Percentiles rank a stretch among this genome's conserved stretches.
These are phyloP conservation scores for Theristicus caerulescens DNA, from an alignment of 2,113 vertebrate genomes.

Conservation along the genomic window DNA sequence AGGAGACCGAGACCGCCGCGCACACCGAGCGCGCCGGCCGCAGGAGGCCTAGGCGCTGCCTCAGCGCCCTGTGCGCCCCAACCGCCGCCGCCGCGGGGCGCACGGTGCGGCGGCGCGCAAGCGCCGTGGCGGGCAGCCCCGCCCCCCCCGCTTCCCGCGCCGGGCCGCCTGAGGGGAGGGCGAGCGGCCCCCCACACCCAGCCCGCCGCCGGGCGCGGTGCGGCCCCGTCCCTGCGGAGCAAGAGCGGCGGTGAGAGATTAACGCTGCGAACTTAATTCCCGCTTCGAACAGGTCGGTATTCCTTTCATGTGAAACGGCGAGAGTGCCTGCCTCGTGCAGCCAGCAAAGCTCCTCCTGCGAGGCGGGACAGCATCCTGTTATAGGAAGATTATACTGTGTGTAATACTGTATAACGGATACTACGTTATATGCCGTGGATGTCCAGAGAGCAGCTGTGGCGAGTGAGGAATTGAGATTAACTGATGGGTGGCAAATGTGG, in stretches of 20 bases:
- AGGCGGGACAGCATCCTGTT: no score
- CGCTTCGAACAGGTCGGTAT: accelerated
- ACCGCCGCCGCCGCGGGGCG: accelerated
- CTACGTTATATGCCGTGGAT: accelerated
- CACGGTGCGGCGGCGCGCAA: neutral
- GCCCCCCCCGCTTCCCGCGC: neutral
- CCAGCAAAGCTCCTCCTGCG: no score
- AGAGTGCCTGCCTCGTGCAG: no score
- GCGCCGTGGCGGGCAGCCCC: neutral
- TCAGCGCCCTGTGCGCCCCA: no score
- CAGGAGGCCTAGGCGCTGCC: no score
- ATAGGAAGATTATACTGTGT: no score
- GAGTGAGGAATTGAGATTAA: neutral
- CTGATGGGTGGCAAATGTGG: no score
- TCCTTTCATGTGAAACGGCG: neutral
- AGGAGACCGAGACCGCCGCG: accelerated
- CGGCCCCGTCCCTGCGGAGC: accelerated
- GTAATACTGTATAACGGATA: no score
- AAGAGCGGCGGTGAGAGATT: no score
- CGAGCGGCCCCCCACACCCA: no score
- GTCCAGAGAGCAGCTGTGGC: no score
- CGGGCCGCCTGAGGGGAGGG: no score
- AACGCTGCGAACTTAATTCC: neutral
- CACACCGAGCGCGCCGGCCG: accelerated
- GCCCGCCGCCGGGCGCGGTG: neutral